Conservation (phyloP, 1,140 invertebrate genomes). For the Gonatopus flavifemur region DNA sequence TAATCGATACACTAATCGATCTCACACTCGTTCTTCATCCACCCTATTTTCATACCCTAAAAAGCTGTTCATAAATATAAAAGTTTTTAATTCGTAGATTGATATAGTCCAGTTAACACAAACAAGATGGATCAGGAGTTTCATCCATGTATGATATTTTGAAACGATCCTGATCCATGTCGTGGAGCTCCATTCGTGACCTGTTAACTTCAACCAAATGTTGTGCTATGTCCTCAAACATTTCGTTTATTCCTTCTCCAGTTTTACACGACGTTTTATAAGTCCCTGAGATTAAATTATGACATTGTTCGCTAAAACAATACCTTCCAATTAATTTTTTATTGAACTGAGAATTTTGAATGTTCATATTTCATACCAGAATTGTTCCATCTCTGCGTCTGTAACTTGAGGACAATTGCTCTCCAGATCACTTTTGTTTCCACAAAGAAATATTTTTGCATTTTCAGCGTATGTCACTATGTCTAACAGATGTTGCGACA, state of each 20-base stretch:
- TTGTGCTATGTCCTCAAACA: conserved; percentile 85
- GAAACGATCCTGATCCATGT: conserved; percentile 75
- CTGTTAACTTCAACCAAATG: conserved; percentile 77
- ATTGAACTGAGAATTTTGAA: conserved; percentile 13
- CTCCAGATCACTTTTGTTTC: conserved; percentile 84
- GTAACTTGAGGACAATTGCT: conserved; percentile 73
- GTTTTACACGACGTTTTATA: conserved; percentile 92
- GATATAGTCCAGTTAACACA: no score
- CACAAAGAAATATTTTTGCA: conserved; percentile 90
- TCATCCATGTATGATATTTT: conserved; percentile 72
- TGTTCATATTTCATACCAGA: conserved; percentile 65
- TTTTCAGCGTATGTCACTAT: conserved; percentile 91
- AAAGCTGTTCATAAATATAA: no score
- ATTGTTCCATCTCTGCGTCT: conserved; percentile 86
- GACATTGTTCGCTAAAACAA: conserved; percentile 81
- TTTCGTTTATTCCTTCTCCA: conserved; percentile 83
- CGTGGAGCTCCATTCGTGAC: conserved; percentile 80
- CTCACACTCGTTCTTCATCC: no score
- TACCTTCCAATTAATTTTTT: conserved; percentile 7
- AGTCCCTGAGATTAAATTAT: conserved; percentile 83
- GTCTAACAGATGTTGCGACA: conserved; percentile 87
- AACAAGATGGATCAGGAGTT: conserved; percentile 65
- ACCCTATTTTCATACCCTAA: no score
- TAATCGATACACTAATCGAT: no score
- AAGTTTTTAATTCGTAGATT: no score